Conservation (phyloP, 1,140 invertebrate genomes). For the Zaprionus ornatus region DNA sequence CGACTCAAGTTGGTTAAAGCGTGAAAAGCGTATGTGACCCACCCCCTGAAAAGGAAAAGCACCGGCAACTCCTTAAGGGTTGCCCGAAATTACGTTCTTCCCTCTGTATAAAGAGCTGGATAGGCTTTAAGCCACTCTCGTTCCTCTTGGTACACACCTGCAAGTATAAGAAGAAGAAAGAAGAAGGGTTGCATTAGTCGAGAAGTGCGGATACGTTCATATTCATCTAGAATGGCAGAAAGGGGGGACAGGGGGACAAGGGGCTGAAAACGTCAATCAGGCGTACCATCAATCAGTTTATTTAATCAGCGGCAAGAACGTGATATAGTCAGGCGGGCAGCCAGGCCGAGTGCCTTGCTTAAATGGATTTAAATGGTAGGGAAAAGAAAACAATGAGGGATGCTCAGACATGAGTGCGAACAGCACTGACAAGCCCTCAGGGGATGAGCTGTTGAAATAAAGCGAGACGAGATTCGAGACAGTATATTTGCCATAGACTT, state of each 20-base stretch:
- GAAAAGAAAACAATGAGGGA: constrained; percentile 3
- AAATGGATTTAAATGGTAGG: constrained; percentile 21
- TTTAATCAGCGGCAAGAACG: constrained; percentile 38
- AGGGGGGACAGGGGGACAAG: constrained; percentile 23
- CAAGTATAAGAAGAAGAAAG: constrained; percentile 52
- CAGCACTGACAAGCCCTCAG: not conserved
- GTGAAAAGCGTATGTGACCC: constrained; percentile 61
- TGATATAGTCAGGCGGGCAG: not conserved
- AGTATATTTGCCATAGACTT: not conserved
- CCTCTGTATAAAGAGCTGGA: not conserved
- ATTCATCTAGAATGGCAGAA: not conserved
- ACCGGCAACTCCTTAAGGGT: constrained; percentile 36
- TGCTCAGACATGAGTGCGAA: not conserved
- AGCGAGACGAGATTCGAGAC: not conserved
- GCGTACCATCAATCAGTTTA: constrained; percentile 75
- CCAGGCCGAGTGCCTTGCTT: not conserved
- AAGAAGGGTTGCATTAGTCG: constrained; percentile 73
- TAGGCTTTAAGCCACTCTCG: constrained; percentile 52
- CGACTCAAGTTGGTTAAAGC: constrained; percentile 61
- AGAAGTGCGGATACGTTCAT: constrained; percentile 26
- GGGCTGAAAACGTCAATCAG: constrained; percentile 70
- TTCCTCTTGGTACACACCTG: constrained; percentile 65
- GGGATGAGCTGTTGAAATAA: not conserved
- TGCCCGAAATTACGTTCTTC: constrained; percentile 11
- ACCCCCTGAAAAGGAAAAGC: constrained; percentile 31